Conservation (phyloP, 92 coral and sea anemone genomes). For the Pocillopora grandis region DNA sequence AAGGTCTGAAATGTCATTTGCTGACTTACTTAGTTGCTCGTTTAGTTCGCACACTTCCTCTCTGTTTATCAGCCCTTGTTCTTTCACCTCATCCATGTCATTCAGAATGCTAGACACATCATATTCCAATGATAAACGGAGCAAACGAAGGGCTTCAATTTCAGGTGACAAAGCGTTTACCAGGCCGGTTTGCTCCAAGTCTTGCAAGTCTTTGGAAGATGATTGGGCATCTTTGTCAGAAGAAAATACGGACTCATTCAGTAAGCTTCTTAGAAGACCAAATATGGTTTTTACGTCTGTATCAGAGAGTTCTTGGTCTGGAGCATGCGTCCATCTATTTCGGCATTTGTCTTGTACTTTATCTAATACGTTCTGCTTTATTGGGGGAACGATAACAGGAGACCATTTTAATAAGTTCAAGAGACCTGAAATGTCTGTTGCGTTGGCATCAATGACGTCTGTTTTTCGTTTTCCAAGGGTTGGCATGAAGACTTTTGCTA, state of each 20-base stretch:
- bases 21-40: background rate
- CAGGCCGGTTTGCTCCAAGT: background rate
- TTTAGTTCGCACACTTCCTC: no score
- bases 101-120: background rate
- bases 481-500: slow-evolving; percentile 86
- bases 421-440: slow-evolving; percentile 75
- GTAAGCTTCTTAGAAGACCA: background rate
- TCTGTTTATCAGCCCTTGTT: no score
- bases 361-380: background rate
- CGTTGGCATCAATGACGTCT: slow-evolving; percentile 42
- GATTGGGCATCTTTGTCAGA: slow-evolving; percentile 7
- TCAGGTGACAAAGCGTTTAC: background rate
- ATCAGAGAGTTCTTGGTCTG: slow-evolving; percentile 61
- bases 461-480: slow-evolving; percentile 46
- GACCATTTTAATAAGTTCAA: slow-evolving; percentile 66
- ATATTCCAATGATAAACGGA: background rate
- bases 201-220: slow-evolving; percentile 16
- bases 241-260: slow-evolving; percentile 13
- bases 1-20: background rate
- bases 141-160: slow-evolving; percentile 3
- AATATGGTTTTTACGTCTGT: slow-evolving; percentile 29
- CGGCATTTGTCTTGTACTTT: slow-evolving; percentile 7
- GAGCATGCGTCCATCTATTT: slow-evolving; percentile 76
- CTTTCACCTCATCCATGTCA: no score
- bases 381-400: slow-evolving; percentile 35